Percentiles rank a stretch among this genome's conserved stretches.
Evolutionary conservation across 1,140 invertebrate species (phyloP).

Genomic region (Drosophila virilis): DNA sequence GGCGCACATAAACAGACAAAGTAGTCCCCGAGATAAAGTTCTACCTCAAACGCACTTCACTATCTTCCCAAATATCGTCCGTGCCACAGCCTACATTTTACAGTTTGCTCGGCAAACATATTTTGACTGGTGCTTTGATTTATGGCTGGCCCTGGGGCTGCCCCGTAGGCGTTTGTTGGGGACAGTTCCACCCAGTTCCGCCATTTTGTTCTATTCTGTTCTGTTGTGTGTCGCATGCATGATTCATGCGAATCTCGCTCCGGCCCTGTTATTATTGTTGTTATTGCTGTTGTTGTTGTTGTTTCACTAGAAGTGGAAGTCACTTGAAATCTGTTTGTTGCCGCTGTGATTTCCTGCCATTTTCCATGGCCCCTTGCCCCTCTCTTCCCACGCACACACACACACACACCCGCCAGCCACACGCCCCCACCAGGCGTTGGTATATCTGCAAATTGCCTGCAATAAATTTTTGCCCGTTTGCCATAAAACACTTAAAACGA

Average conservation of each 20-base stretch:
- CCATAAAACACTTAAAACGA: conserved; percentile 81
- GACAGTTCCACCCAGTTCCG: conserved; percentile 3
- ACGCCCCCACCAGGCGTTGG: conserved; percentile 15
- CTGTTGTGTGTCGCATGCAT: conserved; percentile 73
- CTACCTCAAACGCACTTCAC: neutral
- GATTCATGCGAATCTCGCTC: conserved; percentile 63
- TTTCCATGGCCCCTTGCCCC: no score
- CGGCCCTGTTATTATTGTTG: conserved; percentile 15
- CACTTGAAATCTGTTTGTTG: conserved; percentile 70
- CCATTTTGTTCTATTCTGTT: conserved; percentile 70
- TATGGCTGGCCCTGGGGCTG: conserved; percentile 49
- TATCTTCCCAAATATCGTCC: neutral
- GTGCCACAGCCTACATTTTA: conserved; percentile 15
- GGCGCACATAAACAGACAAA: neutral
- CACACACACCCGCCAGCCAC: no score
- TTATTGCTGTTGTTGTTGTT: conserved; percentile 13
- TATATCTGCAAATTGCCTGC: conserved; percentile 78
- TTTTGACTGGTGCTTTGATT: conserved; percentile 78
- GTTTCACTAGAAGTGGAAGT: conserved; percentile 49
- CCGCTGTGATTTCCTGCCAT: conserved; percentile 63
- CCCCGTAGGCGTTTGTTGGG: conserved; percentile 14
- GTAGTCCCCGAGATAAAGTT: neutral
- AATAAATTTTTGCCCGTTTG: conserved; percentile 77
- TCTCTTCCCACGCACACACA: neutral
- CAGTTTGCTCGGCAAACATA: conserved; percentile 59